Evolutionary conservation across 1,140 invertebrate species (phyloP), one percentile per base, ranked within the genome.

Genomic region (Aphelenchoides avenae): DNA sequence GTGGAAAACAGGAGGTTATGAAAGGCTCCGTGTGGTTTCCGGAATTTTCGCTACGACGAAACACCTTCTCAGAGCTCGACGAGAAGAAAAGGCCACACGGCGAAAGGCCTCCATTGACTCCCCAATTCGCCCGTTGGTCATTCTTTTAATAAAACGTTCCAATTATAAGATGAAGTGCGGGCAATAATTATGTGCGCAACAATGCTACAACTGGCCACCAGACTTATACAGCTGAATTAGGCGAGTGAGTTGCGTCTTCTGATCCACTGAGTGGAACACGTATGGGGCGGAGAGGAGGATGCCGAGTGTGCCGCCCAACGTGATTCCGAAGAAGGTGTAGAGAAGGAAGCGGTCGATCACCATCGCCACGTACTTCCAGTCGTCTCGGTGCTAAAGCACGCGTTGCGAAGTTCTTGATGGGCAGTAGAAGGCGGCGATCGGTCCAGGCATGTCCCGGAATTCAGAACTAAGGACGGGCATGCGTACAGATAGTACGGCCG

Each of bases 221-320:
- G 41, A 47, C 18, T 53, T 27, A 41, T 41, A 41, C 5, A 41
- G 58, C 1, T 43, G 58, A 36, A 64, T 74, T 78, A 93, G 91
- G 72, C 89, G 89, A 80, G 91, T 88, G 70, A 94, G 93, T 70
- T 94, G 91, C 78, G 86, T 86, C 79, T 94, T 89, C 81, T 96
- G 91, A 81, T 96, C 92, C 47, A 96, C 90, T 77, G 90, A 91
- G 80, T 98, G 92, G 80, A 98, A 97, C 78, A 98, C 97, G 80
- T 97, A 90, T 29, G 94, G 94, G 0, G 94, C 93, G 76, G 95
- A 89, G 86, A 97, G 91, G n/a, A 98, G 81, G 65, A 98, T 97
- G 22, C 90, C 90, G 57, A 96, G 85, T 2, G 93, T 97, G 13
- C 85, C 85, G 9, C 87, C 88, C n/a, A 89, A 87, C 24, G 94